These are phyloP conservation scores for Tangara arthus DNA, from an alignment of 2,797 vertebrate genomes.

Conservation along the genomic window DNA sequence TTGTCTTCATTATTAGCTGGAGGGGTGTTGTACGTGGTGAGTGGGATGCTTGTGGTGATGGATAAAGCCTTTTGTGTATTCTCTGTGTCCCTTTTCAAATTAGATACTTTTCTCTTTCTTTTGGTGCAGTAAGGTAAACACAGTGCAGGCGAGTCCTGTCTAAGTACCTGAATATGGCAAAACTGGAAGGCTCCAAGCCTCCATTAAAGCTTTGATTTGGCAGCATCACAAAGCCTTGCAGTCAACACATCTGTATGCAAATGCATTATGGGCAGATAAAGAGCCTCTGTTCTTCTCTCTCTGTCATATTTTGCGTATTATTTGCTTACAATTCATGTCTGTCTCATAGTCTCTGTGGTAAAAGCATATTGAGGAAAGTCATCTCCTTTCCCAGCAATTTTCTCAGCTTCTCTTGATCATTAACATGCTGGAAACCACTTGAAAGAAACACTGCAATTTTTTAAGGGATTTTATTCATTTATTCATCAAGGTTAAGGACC, in stretches of 20 bases:
- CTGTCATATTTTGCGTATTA: conserved; percentile 43
- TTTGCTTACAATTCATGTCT: conserved; percentile 43
- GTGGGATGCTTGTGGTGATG: not conserved
- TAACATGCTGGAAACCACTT: conserved; percentile 70
- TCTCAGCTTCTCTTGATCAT: conserved; percentile 65
- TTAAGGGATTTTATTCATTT: conserved; percentile 73
- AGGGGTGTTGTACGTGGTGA: not conserved
- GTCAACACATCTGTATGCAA: conserved; percentile 26
- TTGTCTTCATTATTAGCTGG: not conserved
- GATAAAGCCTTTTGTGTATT: not conserved
- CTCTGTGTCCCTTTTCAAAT: not conserved
- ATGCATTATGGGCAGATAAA: conserved; percentile 18
- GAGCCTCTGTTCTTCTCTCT: not conserved
- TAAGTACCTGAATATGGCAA: not conserved
- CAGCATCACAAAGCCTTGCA: not conserved
- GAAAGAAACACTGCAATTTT: conserved; percentile 67
- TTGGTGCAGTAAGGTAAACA: not conserved
- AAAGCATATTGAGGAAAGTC: conserved; percentile 50
- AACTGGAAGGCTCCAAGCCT: not conserved
- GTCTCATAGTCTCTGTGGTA: conserved; percentile 26
- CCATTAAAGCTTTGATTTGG: conserved; percentile 4
- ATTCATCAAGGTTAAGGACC: conserved; percentile 77
- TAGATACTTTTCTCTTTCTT: not conserved
- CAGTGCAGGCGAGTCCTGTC: not conserved
- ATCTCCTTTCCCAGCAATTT: conserved; percentile 56